phyloP scores from a whole-genome alignment of 2,113 vertebrate species.

The Illadopsis cleaveri region DNA sequence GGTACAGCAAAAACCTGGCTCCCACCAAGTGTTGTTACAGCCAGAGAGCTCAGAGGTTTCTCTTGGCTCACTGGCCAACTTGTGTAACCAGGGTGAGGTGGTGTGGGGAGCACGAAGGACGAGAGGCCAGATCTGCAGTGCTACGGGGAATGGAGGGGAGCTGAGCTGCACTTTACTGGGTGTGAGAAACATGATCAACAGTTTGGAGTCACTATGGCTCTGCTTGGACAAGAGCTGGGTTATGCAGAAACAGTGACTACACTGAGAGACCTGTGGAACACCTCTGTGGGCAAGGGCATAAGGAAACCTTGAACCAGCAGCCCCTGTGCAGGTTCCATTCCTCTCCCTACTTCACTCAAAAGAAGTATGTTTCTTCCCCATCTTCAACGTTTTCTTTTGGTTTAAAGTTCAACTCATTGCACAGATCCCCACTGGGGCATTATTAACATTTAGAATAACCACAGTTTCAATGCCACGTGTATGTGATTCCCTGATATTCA shows the following conservation, averaged over 20 bases:
- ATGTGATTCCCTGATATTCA: background rate
- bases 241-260: background rate
- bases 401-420: background rate
- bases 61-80: background rate
- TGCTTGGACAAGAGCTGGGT: background rate
- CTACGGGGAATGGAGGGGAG: background rate
- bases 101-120: slow-evolving; percentile 35
- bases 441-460: background rate
- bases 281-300: background rate
- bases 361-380: background rate
- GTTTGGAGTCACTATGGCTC: background rate
- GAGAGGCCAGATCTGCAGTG: background rate
- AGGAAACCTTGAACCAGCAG: background rate
- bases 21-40: background rate
- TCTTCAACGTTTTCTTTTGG: background rate
- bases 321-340: background rate
- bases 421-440: too few species aligned
- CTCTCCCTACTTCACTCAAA: background rate
- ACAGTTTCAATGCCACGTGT: background rate
- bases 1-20: slow-evolving; percentile 38
- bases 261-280: background rate
- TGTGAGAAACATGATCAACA: background rate
- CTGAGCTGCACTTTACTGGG: background rate
- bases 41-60: slow-evolving; percentile 27
- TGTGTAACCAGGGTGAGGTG: slow-evolving; percentile 46